These are phyloP conservation scores for Megastigmus dorsalis DNA, from an alignment of 2,888 invertebrate species.

Conservation along the genomic window DNA sequence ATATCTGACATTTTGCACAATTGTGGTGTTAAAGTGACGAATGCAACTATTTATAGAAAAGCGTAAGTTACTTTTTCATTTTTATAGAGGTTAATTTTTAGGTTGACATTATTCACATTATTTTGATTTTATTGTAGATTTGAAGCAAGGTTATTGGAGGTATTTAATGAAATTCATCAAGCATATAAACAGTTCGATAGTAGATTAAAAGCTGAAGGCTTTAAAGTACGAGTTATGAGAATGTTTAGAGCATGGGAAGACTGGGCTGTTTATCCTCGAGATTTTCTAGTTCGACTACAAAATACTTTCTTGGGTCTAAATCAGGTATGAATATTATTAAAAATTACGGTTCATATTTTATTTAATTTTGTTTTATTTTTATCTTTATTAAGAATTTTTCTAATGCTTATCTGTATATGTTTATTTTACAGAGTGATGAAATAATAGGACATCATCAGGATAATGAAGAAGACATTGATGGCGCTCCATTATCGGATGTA, in stretches of 20 bases:
- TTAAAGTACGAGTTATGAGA: slow-evolving; percentile 91
- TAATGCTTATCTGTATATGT: background rate
- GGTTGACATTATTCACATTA: slow-evolving; percentile 30
- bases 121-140: slow-evolving; percentile 77
- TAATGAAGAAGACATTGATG: slow-evolving; percentile 82
- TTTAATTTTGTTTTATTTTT: too few species aligned
- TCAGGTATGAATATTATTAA: slow-evolving; percentile 58
- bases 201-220: slow-evolving; percentile 95
- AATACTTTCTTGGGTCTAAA: slow-evolving; percentile 91
- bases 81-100: slow-evolving; percentile 38
- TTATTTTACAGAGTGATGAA: slow-evolving; percentile 63
- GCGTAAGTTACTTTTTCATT: slow-evolving; percentile 78
- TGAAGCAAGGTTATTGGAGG: slow-evolving; percentile 85
- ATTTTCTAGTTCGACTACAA: slow-evolving; percentile 90
- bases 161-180: slow-evolving; percentile 85
- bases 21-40: slow-evolving; percentile 95
- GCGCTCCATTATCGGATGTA: slow-evolving; percentile 78
- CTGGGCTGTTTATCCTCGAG: slow-evolving; percentile 95
- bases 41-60: slow-evolving; percentile 94
- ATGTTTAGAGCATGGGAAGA: slow-evolving; percentile 98
- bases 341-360: background rate
- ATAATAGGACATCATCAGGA: slow-evolving; percentile 72
- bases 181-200: slow-evolving; percentile 86
- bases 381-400: background rate
- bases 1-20: slow-evolving; percentile 98